phyloP scores from a whole-genome alignment of 2,797 vertebrate genomes.

The Dicrostonyx torquatus region DNA sequence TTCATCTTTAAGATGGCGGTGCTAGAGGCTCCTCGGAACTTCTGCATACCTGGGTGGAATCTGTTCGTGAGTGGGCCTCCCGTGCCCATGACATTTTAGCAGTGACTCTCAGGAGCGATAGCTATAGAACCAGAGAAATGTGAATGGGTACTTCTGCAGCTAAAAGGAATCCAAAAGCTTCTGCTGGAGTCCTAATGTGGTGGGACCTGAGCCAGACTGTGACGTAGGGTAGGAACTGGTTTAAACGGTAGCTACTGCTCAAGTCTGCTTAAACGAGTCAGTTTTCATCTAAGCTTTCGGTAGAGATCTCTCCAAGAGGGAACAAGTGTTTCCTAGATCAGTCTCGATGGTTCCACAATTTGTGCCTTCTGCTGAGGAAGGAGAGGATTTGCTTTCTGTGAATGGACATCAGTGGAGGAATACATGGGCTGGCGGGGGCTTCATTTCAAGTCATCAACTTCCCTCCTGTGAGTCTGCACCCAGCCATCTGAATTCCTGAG shows the following conservation, averaged over 20 bases:
- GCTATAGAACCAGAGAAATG: not conserved
- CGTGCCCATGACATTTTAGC: not conserved
- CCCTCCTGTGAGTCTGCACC: not conserved
- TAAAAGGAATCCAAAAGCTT: not conserved
- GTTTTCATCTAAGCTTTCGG: not conserved
- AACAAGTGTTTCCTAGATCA: not conserved
- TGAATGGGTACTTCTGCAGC: not conserved
- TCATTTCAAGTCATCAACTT: not conserved
- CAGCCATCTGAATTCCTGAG: not conserved
- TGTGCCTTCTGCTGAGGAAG: not conserved
- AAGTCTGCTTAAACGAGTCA: not conserved
- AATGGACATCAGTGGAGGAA: accelerated
- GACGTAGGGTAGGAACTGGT: accelerated
- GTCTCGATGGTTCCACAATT: not conserved
- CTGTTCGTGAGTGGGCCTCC: not conserved
- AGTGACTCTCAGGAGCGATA: not conserved
- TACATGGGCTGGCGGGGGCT: not conserved
- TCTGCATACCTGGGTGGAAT: not conserved
- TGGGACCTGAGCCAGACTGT: not conserved
- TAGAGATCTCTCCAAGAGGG: not conserved
- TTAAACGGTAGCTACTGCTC: not conserved
- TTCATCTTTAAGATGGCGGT: not conserved
- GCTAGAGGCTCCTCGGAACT: not conserved
- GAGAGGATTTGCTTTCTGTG: not conserved
- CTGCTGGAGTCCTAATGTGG: not conserved